Base-by-base conservation (phyloP, 2,797 vertebrate species). In the Todus mexicanus region DNA sequence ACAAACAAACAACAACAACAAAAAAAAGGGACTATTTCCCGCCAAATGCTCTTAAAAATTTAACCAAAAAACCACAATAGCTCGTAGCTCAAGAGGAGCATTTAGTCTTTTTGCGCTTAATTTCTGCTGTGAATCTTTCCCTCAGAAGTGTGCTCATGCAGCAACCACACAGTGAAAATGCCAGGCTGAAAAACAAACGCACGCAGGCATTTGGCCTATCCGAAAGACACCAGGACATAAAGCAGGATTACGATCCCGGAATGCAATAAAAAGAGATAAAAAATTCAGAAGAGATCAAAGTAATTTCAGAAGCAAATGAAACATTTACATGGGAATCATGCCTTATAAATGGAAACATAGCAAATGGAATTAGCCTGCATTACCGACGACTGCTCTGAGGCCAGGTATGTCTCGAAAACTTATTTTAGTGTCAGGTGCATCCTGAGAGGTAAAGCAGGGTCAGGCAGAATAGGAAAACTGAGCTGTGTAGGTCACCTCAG, bases 211-310 rank as follows among this genome's bases (percentile, higher is more conserved):
- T 93, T 93, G 95, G 95, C 81, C 93, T 69, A 91, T 56, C 78
- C 81, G 68, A 80, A 80, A 94, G 86, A 91, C 57, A 78, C 74
- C 74, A 22, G 91, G 92, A 87, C 68, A 81, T 96, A 97, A 97
- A 97, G 91, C 82, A 89, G 95, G 86, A 95, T 97, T 96, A 96
- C 14, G 59, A 80, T 77, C 74, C 84, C 64, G 37, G 76, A 86
- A 89, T 16, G 72, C 87, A 94, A 87, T 91, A 81, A 90, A 94
- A 77, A 74, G 77, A 93, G 82, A 96, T 95, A 86, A 96, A 96
- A 94, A 92, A 90, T 93, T 90, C 80, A 90, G 66, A 68, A 29
- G 88, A 91, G 88, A 97, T 95, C 91, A 96, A 95, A 96, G 93
- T 65, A 53, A 91, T 96, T 95, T 94, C 10, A 6, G 88, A 64